These are phyloP conservation scores for Rhynchonycteris naso DNA, from an alignment of 2,797 vertebrate species.

Conservation along the genomic window DNA sequence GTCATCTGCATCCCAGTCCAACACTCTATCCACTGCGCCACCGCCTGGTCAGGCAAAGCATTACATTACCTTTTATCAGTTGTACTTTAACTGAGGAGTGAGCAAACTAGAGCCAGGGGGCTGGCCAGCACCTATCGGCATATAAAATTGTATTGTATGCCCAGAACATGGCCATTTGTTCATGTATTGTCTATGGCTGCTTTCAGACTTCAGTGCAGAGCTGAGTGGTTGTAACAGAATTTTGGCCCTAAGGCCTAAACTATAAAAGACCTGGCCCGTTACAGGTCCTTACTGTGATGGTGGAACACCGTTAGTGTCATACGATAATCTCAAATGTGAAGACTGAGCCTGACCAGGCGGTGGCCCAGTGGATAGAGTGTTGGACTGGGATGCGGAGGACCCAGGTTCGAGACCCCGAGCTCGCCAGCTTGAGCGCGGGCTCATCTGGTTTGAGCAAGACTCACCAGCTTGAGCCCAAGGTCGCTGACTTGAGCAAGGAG, in stretches of 20 bases:
- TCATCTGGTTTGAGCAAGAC: too few relatives aligned
- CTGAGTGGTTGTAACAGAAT: neutral
- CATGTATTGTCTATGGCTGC: neutral
- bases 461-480: too few relatives aligned
- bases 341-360: too few relatives aligned
- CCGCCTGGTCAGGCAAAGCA: too few relatives aligned
- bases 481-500: too few relatives aligned
- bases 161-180: neutral
- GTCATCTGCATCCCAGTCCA: too few relatives aligned
- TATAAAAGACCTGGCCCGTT: neutral
- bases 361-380: too few relatives aligned
- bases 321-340: neutral
- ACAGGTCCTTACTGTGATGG: neutral
- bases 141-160: neutral
- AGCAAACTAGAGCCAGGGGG: neutral
- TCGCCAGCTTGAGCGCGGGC: too few relatives aligned
- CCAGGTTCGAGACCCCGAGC: too few relatives aligned
- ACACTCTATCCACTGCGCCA: too few relatives aligned
- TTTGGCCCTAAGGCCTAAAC: neutral
- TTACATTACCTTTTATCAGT: neutral
- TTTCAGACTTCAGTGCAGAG: neutral
- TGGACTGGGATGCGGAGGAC: too few relatives aligned
- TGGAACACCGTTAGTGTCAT: neutral
- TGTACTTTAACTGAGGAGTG: neutral
- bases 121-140: neutral